phyloP scores from a whole-genome alignment of 92 coral and sea anemone species.

The Plumapathes pennacea region DNA sequence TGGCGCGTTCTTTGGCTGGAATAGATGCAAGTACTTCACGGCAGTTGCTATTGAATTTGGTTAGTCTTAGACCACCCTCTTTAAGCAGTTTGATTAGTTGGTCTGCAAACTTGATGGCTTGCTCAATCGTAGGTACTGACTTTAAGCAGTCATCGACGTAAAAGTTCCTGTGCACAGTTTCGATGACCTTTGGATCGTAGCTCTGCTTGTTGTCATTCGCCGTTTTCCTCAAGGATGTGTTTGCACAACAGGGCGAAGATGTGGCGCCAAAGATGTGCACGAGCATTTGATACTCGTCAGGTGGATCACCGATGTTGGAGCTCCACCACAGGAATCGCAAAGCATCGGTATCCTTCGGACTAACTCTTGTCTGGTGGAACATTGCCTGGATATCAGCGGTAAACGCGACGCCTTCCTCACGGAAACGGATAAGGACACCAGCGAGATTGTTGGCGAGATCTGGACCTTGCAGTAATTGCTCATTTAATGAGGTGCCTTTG shows the following conservation, averaged over 20 bases:
- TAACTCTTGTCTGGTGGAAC: conserved; percentile 50
- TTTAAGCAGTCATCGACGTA: conserved; percentile 62
- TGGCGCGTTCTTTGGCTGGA: conserved; percentile 29
- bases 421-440: conserved; percentile 62
- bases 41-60: conserved; percentile 56
- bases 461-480: conserved; percentile 64
- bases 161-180: conserved; percentile 46
- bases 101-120: conserved; percentile 19
- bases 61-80: conserved; percentile 66
- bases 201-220: conserved; percentile 51
- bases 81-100: conserved; percentile 24
- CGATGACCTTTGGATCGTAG: conserved; percentile 38
- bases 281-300: conserved; percentile 49
- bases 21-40: conserved; percentile 39
- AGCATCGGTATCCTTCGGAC: conserved; percentile 37
- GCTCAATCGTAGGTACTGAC: conserved; percentile 16
- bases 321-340: conserved; percentile 65
- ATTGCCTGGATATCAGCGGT: conserved; percentile 60
- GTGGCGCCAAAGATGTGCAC: conserved; percentile 62
- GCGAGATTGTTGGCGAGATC: conserved; percentile 47
- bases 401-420: conserved; percentile 44
- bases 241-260: conserved; percentile 63
- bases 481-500: conserved; percentile 40
- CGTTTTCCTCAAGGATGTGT: conserved; percentile 40
- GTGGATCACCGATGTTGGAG: conserved; percentile 6